These are phyloP conservation scores for Leucosticte australis DNA, from an alignment of 2,113 vertebrate genomes.

Conservation along the genomic window DNA sequence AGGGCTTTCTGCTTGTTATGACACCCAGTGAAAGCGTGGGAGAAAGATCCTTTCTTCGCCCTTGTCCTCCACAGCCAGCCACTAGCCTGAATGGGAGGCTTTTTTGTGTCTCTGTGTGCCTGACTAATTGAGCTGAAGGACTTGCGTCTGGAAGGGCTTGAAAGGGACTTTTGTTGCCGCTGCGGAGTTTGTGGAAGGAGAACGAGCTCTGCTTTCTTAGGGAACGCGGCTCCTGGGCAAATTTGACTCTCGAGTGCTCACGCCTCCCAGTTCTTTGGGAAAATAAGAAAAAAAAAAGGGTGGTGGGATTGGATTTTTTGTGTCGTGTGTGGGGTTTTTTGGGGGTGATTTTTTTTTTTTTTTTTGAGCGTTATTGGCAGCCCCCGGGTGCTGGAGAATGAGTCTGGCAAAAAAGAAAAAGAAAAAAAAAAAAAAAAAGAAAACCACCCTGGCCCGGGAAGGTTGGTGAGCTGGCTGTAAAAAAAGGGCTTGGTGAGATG, in stretches of 20 bases:
- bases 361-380: not conserved
- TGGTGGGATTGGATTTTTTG: not conserved
- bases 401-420: not conserved
- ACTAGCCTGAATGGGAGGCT: slow-evolving; percentile 51
- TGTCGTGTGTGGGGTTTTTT: not conserved
- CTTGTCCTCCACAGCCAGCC: slow-evolving; percentile 67
- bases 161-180: slow-evolving; percentile 77
- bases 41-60: slow-evolving; percentile 67
- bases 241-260: slow-evolving; percentile 31
- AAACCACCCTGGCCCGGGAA: too few relatives aligned
- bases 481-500: not conserved
- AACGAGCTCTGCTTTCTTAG: slow-evolving; percentile 30
- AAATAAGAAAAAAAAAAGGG: not conserved
- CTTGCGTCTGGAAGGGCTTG: slow-evolving; percentile 76
- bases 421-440: not conserved
- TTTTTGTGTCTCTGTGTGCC: slow-evolving; percentile 73
- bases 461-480: not conserved
- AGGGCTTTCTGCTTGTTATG: slow-evolving; percentile 80
- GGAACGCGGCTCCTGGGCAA: slow-evolving; percentile 35
- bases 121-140: slow-evolving; percentile 84
- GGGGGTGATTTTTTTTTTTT: not conserved
- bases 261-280: not conserved
- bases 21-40: slow-evolving; percentile 77
- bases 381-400: not conserved
- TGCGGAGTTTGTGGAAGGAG: slow-evolving; percentile 53